Evolutionary conservation across 92 coral and sea anemone genomes (phyloP).

Genomic region (Desmophyllum pertusum): DNA sequence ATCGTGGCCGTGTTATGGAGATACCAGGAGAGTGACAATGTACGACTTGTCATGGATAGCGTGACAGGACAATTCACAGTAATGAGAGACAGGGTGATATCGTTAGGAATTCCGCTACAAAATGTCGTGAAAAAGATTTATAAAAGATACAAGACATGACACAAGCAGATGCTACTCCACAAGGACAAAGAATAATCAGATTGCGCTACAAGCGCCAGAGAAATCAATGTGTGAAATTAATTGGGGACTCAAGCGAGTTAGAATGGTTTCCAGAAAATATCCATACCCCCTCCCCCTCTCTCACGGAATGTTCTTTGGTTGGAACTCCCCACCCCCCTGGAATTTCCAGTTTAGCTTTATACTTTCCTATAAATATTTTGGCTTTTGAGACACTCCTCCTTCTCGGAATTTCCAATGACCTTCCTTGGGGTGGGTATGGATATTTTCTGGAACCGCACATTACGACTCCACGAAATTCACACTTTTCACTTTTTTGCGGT

Average conservation of each 20-base stretch:
- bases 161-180: background rate
- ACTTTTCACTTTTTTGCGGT: background rate
- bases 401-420: too few relatives aligned
- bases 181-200: background rate
- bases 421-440: too few relatives aligned
- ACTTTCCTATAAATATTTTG: too few relatives aligned
- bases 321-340: too few relatives aligned
- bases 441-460: too few relatives aligned
- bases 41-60: conserved; percentile 28
- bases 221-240: background rate
- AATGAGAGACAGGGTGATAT: conserved; percentile 24
- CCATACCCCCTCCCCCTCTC: too few relatives aligned
- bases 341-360: too few relatives aligned
- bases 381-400: too few relatives aligned
- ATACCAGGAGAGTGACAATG: conserved; percentile 74
- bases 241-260: background rate
- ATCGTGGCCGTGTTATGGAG: conserved; percentile 59
- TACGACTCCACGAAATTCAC: background rate
- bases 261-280: too few relatives aligned
- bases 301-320: too few relatives aligned
- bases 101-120: conserved; percentile 16
- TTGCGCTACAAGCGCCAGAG: background rate
- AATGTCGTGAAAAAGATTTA: conserved; percentile 5
- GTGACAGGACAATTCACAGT: conserved; percentile 20
- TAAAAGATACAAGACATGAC: conserved; percentile 22